Conservation (phyloP, 2,113 vertebrate species). For the Coptodon bakossiorum region DNA sequence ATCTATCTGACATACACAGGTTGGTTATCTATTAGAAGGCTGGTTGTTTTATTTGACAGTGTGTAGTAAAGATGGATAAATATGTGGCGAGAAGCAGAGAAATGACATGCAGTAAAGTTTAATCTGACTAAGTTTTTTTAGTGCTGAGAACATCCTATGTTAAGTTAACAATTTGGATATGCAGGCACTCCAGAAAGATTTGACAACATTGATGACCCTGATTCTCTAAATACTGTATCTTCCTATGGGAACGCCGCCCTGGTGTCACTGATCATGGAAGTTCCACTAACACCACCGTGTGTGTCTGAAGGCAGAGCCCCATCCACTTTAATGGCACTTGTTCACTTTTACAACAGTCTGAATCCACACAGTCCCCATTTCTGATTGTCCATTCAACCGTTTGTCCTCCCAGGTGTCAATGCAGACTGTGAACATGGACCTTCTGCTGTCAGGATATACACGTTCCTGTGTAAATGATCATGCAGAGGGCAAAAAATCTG, state of each 20-base stretch:
- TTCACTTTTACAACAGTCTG: neutral
- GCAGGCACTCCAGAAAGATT: neutral
- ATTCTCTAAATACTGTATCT: neutral
- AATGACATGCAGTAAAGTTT: neutral
- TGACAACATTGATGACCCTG: neutral
- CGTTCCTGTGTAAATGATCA: neutral
- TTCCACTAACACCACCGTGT: neutral
- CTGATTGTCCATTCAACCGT: neutral
- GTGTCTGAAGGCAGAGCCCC: neutral
- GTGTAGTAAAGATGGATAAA: neutral
- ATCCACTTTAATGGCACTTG: neutral
- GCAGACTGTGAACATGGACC: neutral
- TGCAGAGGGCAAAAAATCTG: neutral
- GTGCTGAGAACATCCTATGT: neutral
- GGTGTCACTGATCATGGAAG: neutral
- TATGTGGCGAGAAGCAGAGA: neutral
- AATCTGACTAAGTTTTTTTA: neutral
- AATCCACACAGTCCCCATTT: neutral
- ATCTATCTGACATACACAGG: slow-evolving; percentile 93
- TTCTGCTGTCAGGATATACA: neutral
- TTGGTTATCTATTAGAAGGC: slow-evolving; percentile 34
- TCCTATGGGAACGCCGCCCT: neutral
- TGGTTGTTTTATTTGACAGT: neutral
- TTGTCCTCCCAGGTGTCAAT: neutral
- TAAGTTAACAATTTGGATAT: neutral